Percentiles rank a stretch among this genome's conserved stretches.
Evolutionary conservation across 2,888 invertebrate genomes (phyloP).

Genomic region (Agrotis puta): DNA sequence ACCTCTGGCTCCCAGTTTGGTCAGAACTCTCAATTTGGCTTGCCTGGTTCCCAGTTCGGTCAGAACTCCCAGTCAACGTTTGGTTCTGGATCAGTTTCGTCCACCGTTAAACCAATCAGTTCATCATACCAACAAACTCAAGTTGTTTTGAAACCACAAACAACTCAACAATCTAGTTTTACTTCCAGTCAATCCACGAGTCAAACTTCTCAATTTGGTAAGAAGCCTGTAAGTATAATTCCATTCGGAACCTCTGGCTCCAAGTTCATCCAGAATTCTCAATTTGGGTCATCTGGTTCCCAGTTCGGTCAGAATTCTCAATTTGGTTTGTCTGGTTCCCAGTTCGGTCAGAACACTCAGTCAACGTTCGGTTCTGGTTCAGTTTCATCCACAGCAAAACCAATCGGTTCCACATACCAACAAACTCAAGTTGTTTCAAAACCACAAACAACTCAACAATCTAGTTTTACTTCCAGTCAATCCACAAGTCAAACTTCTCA

Average conservation of each 20-base stretch:
- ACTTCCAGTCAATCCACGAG: constrained; percentile 1
- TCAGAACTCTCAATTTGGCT: constrained; percentile 8
- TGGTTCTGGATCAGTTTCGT: background rate
- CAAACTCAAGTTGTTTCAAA: constrained; percentile 10
- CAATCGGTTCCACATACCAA: constrained; percentile 11
- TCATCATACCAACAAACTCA: background rate
- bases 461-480: no score
- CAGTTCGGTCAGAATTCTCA: constrained; percentile 20
- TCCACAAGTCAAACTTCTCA: no score
- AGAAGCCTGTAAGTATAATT: constrained; percentile 21
- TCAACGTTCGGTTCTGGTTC: background rate
- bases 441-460: no score
- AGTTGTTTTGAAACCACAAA: constrained; percentile 16
- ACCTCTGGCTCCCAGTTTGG: constrained; percentile 14
- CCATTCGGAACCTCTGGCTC: constrained; percentile 13
- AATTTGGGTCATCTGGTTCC: constrained; percentile 10
- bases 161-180: constrained; percentile 19
- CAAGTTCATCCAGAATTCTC: constrained; percentile 10
- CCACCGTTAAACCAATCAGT: constrained; percentile 24
- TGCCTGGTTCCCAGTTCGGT: constrained; percentile 8
- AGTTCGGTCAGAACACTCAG: constrained; percentile 10
- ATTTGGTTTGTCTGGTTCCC: constrained; percentile 1
- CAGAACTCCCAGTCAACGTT: constrained; percentile 10
- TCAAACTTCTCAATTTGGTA: constrained; percentile 28
- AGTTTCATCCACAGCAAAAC: background rate